Evolutionary conservation across 2,113 vertebrate genomes (phyloP), one percentile per base, ranked within the genome.

Genomic region (Heptranchias perlo): DNA sequence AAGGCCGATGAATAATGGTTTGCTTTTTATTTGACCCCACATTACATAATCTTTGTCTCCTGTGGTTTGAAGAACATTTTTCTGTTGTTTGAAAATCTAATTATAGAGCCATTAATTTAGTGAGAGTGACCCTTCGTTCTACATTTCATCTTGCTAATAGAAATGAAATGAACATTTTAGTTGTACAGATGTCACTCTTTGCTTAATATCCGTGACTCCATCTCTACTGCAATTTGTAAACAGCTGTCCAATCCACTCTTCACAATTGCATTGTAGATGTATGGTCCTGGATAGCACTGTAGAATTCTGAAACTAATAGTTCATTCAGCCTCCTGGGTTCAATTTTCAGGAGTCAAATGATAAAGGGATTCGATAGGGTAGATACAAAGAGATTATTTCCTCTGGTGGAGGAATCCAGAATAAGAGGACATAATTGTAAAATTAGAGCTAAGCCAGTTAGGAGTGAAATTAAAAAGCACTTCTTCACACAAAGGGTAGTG

Each of bases 1-100:
- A 84, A 96, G 67, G 67, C 67, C 61, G 39, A 82, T 54, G 69
- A 78, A 96, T 84, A 96, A 95, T 96, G 6, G 73, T 58, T 84
- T 78, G 47, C 44, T 54, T 82, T 96, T 86, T 86, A 31, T 61
- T 96, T 84, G n/a, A 58, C 4, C 54, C 49, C 21, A 13, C 49
- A 61, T 62, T 39, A 82, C 1, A 62, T 62, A 86, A 96, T 96
- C 47, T 96, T 76, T 89, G 28, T 4, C 49, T 18, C 47, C 21
- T 25, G 47, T 62, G 3, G 13, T 52, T 52, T 94, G 92, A 94
- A 94, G n/a, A 35, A 61, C 39, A 62, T 44, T 73, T 95, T 52
- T 58, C 11, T 91, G 49, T 91, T 28, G 49, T 58, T 13, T 95
- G 44, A 44, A 95, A 69, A 95, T 69, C 47, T 28, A 69, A 52